phyloP scores from a whole-genome alignment of 2,113 vertebrate genomes.

The Xiphias gladius region DNA sequence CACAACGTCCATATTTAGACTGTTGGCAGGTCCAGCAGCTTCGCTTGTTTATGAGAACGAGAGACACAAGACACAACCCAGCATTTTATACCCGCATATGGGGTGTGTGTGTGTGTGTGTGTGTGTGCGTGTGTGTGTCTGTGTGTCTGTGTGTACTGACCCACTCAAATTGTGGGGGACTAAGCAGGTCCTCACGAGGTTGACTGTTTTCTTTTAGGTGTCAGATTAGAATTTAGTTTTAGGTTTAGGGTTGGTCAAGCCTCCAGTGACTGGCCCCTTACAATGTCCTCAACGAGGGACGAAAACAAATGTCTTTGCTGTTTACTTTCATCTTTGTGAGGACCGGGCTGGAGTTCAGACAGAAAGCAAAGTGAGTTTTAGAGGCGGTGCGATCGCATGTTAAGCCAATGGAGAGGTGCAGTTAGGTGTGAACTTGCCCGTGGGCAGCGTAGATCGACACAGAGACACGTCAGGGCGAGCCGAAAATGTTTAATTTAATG shows the following conservation, averaged over 20 bases:
- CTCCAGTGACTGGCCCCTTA: neutral
- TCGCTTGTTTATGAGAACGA: slow-evolving; percentile 54
- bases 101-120: slow-evolving; percentile 35
- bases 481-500: too few relatives aligned
- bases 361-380: neutral
- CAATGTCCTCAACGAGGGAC: neutral
- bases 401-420: neutral
- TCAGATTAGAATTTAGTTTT: neutral
- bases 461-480: neutral
- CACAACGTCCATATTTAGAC: slow-evolving; percentile 74
- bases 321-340: neutral
- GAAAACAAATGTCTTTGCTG: neutral
- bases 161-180: neutral
- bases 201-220: neutral
- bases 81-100: slow-evolving; percentile 63
- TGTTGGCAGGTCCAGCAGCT: slow-evolving; percentile 36
- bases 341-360: neutral
- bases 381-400: neutral
- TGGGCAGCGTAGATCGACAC: too few relatives aligned
- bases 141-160: neutral
- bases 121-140: slow-evolving; percentile 12
- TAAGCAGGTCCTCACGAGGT: neutral
- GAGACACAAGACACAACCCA: slow-evolving; percentile 49
- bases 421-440: too few relatives aligned
- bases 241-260: neutral